Base-by-base conservation (phyloP, 2,113 vertebrate species). In the Dipodomys merriami region DNA sequence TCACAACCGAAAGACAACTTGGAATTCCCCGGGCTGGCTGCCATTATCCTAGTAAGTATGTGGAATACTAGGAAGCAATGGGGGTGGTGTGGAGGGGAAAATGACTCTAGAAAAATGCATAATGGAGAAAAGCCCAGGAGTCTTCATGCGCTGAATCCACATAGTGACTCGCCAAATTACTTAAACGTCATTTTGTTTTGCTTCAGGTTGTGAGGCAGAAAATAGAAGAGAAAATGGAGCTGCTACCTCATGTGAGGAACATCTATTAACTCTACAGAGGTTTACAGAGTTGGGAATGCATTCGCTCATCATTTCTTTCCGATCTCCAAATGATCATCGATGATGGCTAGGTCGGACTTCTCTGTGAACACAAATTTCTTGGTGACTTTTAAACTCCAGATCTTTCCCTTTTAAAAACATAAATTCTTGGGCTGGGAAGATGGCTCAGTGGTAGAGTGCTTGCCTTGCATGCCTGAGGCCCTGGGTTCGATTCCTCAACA, bases 121-220 rank as follows among this genome's bases (percentile, higher is more conserved):
- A 68, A 5, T 8, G 9, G 49, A 64, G 46, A 53, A 95, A 92
- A 83, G 68, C 62, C 67, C 71, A 76, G 53, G 62, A 83, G 53
- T 86, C 77, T 91, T 92, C 83, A 89, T 49, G 44, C 69, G 35
- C 88, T 57, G 33, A 87, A 79, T 73, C 77, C 85, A 96, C 93
- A 93, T 71, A 93, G 60, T n/a, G 82, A 96, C 85, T 89, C 53
- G 86, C 25, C 39, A 88, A 91, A 96, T 93, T 89, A 83, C 23
- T 29, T 83, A 73, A 65, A 91, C 82, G 79, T 84, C 78, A 92
- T 86, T 62, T 86, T 88, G n/a, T 90, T 94, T 87, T 64, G 25
- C 44, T 92, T 29, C 91, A 57, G 60, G 29, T 95, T 95, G 65
- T 65, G 20, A 95, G 53, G 67, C 71, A 90, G 82, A 92, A 95